Evolutionary conservation across 2,113 vertebrate species (phyloP).

Genomic region (Eulemur macaco): DNA sequence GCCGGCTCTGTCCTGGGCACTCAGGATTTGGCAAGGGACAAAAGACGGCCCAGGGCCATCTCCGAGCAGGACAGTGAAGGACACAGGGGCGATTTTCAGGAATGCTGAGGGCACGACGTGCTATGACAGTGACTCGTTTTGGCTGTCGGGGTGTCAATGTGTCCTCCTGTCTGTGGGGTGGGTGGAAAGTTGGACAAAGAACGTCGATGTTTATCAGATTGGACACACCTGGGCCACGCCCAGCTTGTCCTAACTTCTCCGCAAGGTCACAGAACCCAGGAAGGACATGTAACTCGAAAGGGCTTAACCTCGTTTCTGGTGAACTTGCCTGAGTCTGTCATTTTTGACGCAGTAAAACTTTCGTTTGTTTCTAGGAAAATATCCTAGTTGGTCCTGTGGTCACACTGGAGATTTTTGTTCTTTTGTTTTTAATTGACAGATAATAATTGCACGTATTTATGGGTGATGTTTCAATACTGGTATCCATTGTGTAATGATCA

Average conservation of each 20-base stretch:
- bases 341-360: too few relatives aligned
- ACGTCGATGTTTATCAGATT: fast-evolving
- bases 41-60: fast-evolving
- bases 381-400: background rate
- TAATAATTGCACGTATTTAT: background rate
- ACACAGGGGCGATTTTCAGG: fast-evolving
- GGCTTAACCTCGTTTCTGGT: too few relatives aligned
- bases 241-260: background rate
- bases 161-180: fast-evolving
- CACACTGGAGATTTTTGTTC: background rate
- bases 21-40: fast-evolving
- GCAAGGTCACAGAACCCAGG: fast-evolving
- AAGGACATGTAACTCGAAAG: fast-evolving
- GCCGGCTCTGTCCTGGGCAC: fast-evolving
- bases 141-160: fast-evolving
- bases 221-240: fast-evolving
- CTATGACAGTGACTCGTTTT: fast-evolving
- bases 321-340: background rate
- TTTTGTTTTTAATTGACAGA: background rate
- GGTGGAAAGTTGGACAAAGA: fast-evolving
- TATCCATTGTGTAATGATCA: background rate
- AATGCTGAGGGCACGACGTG: fast-evolving
- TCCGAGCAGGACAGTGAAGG: fast-evolving
- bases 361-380: background rate
- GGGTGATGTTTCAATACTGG: background rate